Evolutionary conservation across 2,113 vertebrate genomes (phyloP).

Genomic region (Parus major): DNA sequence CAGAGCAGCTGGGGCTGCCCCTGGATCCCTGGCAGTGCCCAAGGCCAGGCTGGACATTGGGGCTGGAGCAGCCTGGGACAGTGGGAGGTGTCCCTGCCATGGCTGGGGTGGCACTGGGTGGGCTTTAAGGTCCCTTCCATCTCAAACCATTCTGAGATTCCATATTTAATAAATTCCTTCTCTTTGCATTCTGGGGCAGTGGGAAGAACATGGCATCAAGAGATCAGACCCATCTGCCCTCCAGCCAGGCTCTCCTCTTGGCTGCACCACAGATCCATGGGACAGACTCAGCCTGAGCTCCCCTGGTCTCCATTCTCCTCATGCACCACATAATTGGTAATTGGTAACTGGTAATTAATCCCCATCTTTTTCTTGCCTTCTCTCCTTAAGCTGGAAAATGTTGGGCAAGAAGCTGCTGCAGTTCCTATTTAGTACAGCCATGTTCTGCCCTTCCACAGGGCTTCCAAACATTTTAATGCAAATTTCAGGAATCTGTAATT

Average conservation of each 20-base stretch:
- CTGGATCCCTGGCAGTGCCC: background rate
- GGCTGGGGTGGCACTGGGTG: accelerated
- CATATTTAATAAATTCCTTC: background rate
- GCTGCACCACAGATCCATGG: background rate
- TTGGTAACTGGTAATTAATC: background rate
- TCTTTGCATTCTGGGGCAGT: background rate
- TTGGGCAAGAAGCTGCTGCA: background rate
- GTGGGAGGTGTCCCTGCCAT: background rate
- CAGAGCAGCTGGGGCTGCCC: background rate
- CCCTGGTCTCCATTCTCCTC: background rate
- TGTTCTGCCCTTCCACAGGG: background rate
- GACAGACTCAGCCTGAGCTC: background rate
- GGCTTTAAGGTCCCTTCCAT: background rate
- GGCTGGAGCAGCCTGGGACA: accelerated
- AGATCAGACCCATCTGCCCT: background rate
- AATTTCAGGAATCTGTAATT: background rate
- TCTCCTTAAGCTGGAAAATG: background rate
- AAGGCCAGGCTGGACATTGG: background rate
- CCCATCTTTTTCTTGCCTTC: background rate
- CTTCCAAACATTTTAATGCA: background rate
- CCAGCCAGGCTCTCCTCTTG: background rate
- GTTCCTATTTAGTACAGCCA: background rate
- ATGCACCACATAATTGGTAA: background rate
- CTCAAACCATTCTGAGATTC: background rate
- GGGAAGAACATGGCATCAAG: background rate